Evolutionary conservation across 1,140 invertebrate genomes (phyloP).

Genomic region (Oncopodura yosiiana): DNA sequence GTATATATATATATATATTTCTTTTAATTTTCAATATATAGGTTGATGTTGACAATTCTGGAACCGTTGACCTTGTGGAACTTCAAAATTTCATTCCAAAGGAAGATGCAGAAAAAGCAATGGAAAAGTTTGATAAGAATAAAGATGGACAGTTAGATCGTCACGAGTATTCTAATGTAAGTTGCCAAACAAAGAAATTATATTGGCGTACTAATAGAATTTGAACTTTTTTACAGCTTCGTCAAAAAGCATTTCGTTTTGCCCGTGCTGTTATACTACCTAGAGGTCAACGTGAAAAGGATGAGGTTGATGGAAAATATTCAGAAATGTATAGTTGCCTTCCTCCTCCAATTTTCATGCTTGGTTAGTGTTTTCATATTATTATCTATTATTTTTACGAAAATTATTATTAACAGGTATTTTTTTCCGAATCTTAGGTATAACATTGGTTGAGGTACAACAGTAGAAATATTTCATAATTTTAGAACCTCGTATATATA

Average conservation of each 20-base stretch:
- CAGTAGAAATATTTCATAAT: neutral
- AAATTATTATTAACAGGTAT: too few relatives aligned
- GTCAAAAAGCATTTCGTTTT: constrained; percentile 16
- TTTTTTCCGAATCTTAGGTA: too few relatives aligned
- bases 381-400: too few relatives aligned
- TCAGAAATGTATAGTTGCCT: constrained; percentile 76
- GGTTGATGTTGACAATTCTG: constrained; percentile 9
- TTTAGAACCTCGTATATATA: neutral
- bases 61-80: constrained; percentile 13
- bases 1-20: neutral
- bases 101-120: neutral
- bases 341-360: constrained; percentile 78
- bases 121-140: constrained; percentile 1
- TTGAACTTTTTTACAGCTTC: constrained; percentile 5
- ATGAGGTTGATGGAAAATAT: constrained; percentile 44
- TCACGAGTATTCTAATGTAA: neutral
- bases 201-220: neutral
- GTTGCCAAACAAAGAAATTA: too few relatives aligned
- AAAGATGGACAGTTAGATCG: constrained; percentile 17
- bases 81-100: constrained; percentile 9
- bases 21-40: neutral
- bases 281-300: constrained; percentile 12
- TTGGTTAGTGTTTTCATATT: too few relatives aligned
- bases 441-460: constrained; percentile 42
- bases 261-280: constrained; percentile 17